Percentiles rank a stretch among this genome's conserved stretches.
Conservation (phyloP, 2,797 vertebrate species). For the Phataginus tetradactyla region DNA sequence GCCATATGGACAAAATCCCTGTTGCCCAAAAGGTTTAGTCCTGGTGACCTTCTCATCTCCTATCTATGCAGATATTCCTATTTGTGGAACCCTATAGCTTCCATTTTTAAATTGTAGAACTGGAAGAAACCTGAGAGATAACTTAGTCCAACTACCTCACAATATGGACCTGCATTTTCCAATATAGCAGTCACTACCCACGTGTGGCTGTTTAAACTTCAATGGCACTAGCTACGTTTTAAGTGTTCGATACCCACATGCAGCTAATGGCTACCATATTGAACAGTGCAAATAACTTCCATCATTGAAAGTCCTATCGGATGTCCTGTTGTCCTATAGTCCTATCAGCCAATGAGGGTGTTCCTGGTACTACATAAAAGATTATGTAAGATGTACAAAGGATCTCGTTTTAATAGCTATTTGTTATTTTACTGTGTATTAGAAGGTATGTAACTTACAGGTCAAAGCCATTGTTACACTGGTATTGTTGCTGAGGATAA, state of each 20-base stretch:
- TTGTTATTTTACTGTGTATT: neutral
- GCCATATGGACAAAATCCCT: neutral
- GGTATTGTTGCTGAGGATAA: constrained; percentile 13
- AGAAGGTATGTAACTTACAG: neutral
- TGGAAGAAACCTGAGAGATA: neutral
- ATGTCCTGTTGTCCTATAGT: neutral
- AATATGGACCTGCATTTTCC: neutral
- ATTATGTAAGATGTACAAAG: neutral
- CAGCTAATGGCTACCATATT: neutral
- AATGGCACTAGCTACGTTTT: neutral
- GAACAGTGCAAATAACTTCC: neutral
- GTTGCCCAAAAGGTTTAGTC: neutral
- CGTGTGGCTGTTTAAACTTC: neutral
- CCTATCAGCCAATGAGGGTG: neutral
- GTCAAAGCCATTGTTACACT: neutral
- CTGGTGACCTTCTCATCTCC: neutral
- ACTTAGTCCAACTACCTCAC: neutral
- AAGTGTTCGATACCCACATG: neutral
- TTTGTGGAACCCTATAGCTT: neutral
- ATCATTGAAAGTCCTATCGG: neutral
- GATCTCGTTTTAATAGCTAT: neutral
- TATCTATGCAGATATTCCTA: neutral
- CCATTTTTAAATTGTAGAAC: neutral
- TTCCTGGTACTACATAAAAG: neutral
- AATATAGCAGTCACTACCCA: neutral